Evolutionary conservation across 2,113 vertebrate species (phyloP), one percentile per base, ranked within the genome.

Genomic region (Macquaria australasica): DNA sequence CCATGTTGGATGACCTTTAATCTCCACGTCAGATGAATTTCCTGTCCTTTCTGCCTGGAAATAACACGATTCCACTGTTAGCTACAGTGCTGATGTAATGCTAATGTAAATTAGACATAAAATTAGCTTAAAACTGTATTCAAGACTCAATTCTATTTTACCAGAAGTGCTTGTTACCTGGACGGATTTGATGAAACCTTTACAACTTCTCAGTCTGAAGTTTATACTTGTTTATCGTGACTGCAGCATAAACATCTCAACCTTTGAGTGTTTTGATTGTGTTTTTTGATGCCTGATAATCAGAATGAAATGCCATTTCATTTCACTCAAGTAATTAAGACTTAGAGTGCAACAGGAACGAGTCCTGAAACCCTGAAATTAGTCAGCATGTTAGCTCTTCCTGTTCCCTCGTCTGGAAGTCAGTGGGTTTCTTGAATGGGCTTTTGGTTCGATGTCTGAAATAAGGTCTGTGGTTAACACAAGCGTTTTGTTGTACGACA

Each of bases 81-180:
- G 55, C 69, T 11, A 14, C n/a, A 31, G 62, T 7, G 58, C 67
- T 31, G 23, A 62, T 25, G 15, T 21, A 16, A 25, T 59, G 20
- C 66, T 48, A 18, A 79, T 39, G 23, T 31, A 23, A 64, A 53
- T 72, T 6, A 72, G 48, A 77, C 50, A 51, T 58, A 18, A 58
- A 25, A 14, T 14, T 12, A 0, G 12, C 25, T 66, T 66, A 0
- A 66, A 43, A 41, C 14, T 39, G 1, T 23, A 66, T 48, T 50
- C 15, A 31, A 48, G 43, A 25, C 63, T 37, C 21, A n/a, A 2
- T 5, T 23, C 10, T 41, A 6, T 64, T 62, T 45, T 31, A 21
- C 20, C 56, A 50, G 21, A 70, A 53, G 37, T 31, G 50, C 50
- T 67, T 21, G 31, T 77, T 55, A 28, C 21, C 5, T 1, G 5